Percentiles rank a stretch among this genome's conserved stretches.
phyloP scores from a whole-genome alignment of 2,113 vertebrate species.

The Myrmecobius fasciatus region DNA sequence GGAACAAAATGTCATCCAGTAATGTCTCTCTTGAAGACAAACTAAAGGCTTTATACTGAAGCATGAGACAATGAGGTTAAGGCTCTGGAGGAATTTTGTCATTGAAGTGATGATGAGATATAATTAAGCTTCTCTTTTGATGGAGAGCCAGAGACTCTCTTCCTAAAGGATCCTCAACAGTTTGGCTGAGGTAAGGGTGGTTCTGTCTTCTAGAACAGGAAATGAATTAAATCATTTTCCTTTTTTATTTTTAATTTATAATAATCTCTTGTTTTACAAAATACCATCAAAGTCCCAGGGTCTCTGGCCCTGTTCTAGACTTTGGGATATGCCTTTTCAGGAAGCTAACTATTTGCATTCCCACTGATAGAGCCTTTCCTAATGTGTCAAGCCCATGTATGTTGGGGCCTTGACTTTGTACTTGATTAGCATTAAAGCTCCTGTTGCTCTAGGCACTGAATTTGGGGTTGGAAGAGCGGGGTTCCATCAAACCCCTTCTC shows the following conservation, averaged over 20 bases:
- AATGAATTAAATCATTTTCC: constrained; percentile 43
- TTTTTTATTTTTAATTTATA: constrained; percentile 38
- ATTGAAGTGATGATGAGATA: neutral
- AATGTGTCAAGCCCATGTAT: neutral
- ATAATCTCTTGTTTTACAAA: constrained; percentile 1
- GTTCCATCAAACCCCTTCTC: neutral
- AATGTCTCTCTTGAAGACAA: neutral
- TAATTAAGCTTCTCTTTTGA: neutral
- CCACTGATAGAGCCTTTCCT: neutral
- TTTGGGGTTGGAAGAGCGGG: neutral
- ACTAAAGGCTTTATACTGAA: neutral
- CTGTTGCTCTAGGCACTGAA: neutral
- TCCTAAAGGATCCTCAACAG: neutral
- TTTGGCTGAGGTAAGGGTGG: constrained; percentile 22
- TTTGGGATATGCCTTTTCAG: neutral
- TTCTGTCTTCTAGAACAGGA: constrained; percentile 21
- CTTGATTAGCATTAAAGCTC: neutral
- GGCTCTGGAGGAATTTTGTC: neutral
- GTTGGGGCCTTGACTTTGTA: neutral
- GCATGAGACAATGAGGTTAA: neutral
- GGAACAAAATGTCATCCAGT: neutral
- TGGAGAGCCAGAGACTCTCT: neutral
- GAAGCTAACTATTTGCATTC: neutral
- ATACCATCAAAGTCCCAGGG: neutral
- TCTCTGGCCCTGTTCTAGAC: neutral